These are phyloP conservation scores for Oenanthe oenanthe DNA, from an alignment of 2,113 vertebrate species.

Conservation along the genomic window DNA sequence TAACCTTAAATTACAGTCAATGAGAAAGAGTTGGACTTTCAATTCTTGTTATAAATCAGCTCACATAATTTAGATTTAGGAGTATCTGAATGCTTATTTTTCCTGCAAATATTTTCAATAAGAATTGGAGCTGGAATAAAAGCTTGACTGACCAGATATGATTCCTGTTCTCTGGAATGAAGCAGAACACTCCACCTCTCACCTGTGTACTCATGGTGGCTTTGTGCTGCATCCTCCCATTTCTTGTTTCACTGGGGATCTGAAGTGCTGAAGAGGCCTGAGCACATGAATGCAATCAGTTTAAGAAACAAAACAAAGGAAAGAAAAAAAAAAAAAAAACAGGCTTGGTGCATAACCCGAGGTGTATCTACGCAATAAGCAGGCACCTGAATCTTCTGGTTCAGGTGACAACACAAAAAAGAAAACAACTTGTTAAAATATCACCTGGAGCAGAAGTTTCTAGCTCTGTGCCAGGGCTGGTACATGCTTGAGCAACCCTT, in stretches of 20 bases:
- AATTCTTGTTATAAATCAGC: not conserved
- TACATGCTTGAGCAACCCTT: constrained; percentile 44
- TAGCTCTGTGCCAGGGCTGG: constrained; percentile 8
- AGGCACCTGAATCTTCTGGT: constrained; percentile 32
- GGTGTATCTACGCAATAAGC: not conserved
- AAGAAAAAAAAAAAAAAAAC: not conserved
- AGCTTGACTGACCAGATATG: not conserved
- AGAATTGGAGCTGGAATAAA: not conserved
- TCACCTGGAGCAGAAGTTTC: constrained; percentile 54
- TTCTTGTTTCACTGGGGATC: not conserved
- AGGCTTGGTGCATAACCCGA: not conserved
- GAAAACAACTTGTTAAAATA: constrained; percentile 65
- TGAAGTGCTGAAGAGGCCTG: not conserved
- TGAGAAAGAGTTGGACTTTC: not conserved
- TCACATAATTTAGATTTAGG: not conserved
- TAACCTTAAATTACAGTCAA: not conserved
- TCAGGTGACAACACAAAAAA: constrained; percentile 29
- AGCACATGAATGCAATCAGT: not conserved
- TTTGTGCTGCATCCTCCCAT: not conserved
- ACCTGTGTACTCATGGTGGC: not conserved
- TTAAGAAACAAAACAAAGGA: not conserved
- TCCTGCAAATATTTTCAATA: not conserved
- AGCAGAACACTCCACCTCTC: not conserved
- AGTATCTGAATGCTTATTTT: not conserved
- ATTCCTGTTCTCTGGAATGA: not conserved